Base-by-base conservation (phyloP, 2,888 invertebrate species). In the Machimus atricapillus region DNA sequence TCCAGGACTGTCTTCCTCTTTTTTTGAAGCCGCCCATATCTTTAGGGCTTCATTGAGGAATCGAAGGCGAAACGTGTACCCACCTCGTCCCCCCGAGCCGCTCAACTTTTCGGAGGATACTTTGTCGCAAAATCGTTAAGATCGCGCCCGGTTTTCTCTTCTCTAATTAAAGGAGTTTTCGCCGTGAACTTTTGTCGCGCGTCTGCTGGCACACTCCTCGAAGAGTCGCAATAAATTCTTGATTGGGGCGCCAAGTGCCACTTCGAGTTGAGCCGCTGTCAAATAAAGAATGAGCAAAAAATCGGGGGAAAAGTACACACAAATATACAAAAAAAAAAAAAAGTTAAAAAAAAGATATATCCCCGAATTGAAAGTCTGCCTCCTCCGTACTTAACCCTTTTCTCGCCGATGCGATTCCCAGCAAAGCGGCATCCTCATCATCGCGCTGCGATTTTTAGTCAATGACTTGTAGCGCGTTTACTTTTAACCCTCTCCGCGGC, bases 161-260 rank as follows among this genome's bases (percentile, higher is more conserved):
- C 77, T 86, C 77, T 86, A 86, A 86, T 86, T 86, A 86, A 77
- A 86, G 77, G 77, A 86, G 86, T 86, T 76, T 85, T 31, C 34
- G 58, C 58, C 23, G 34, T 82, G 37, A 52, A 56, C 31, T 43
- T 85, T 85, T 76, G 46, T 27, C 76, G 74, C 76, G 23, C 43
- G 37, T 76, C 77, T 76, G 77, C 77, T 86, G 86, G 86, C 86
- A 86, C 77, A 86, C 86, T 86, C 52, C 86, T 86, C 74, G 77
- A 86, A 85, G 74, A 86, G 86, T 86, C 86, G 77, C 86, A 86
- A 86, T 86, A 86, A 86, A 77, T 86, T 86, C 86, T 86, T 86
- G 86, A 86, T 86, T 86, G 77, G 86, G 86, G 86, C 86, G 77
- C 52, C 86, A 86, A 86, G 86, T 86, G 56, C 43, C 86, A 86